Conservation (phyloP, 2,797 vertebrate genomes). For the Micropoecilia bifurca region DNA sequence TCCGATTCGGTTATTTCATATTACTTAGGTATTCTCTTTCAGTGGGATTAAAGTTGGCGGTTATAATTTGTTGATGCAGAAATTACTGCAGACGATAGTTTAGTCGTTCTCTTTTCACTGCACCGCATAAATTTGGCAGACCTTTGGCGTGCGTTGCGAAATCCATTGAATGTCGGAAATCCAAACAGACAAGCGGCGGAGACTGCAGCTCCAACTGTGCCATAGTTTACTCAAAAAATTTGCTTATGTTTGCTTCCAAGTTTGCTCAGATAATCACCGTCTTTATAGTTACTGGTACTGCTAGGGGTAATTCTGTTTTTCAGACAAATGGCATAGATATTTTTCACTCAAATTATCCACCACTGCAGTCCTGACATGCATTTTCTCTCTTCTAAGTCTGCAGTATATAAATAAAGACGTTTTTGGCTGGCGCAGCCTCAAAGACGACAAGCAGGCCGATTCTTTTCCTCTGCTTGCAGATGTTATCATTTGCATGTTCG, state of each 20-base stretch:
- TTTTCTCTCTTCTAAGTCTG: background rate
- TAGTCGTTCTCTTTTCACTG: conserved; percentile 2
- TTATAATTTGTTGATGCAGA: conserved; percentile 12
- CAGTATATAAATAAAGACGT: background rate
- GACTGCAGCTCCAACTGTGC: background rate
- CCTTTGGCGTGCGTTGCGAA: background rate
- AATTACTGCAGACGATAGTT: background rate
- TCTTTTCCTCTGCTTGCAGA: conserved; percentile 26
- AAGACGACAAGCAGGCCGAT: conserved; percentile 42
- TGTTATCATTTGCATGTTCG: conserved; percentile 35
- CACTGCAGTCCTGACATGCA: background rate
- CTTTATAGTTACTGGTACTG: conserved; percentile 1
- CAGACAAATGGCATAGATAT: background rate
- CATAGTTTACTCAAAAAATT: conserved; percentile 10
- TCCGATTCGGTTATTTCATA: background rate
- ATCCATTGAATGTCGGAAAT: background rate
- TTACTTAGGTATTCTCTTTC: conserved; percentile 1
- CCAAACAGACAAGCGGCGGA: conserved; percentile 13
- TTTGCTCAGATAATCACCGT: conserved; percentile 6
- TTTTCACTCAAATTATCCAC: conserved; percentile 1
- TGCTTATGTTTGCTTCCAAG: conserved; percentile 11
- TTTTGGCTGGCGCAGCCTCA: conserved; percentile 22
- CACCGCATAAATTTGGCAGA: conserved; percentile 6
- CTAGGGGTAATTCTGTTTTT: background rate
- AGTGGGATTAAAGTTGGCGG: background rate